Conservation (phyloP, 2,113 vertebrate species). For the Coreoperca whiteheadi region DNA sequence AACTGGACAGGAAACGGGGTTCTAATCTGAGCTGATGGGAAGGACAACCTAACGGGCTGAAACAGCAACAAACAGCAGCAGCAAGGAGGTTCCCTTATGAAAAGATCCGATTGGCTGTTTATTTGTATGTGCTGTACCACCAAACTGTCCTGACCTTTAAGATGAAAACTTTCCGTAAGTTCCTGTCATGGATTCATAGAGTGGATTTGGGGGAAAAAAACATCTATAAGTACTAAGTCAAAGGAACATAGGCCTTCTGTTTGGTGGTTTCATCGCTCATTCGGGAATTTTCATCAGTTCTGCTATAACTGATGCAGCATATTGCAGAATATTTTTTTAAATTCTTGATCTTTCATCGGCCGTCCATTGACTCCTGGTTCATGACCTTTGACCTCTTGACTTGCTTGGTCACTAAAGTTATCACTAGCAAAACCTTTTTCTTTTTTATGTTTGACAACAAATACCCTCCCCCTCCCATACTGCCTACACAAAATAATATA, state of each 20-base stretch:
- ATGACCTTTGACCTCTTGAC: neutral
- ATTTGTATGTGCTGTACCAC: neutral
- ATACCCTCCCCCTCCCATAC: too few relatives aligned
- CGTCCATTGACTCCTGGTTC: neutral
- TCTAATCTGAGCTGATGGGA: slow-evolving; percentile 52
- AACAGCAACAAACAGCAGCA: slow-evolving; percentile 30
- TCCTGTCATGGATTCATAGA: neutral
- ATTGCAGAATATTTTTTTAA: neutral
- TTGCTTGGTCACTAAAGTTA: too few relatives aligned
- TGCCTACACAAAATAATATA: too few relatives aligned
- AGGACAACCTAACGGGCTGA: slow-evolving; percentile 21
- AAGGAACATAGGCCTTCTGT: too few relatives aligned
- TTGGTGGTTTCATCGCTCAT: neutral
- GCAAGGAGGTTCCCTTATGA: slow-evolving; percentile 10
- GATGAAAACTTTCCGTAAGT: neutral
- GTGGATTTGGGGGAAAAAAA: too few relatives aligned
- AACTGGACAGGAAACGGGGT: slow-evolving; percentile 63
- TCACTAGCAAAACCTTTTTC: too few relatives aligned
- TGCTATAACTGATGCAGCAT: too few relatives aligned
- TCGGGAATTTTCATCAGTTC: neutral
- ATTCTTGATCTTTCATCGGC: too few relatives aligned
- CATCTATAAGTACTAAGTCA: too few relatives aligned
- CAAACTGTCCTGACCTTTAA: neutral
- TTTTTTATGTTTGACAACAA: too few relatives aligned
- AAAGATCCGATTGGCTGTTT: slow-evolving; percentile 1